Evolutionary conservation across 2,888 invertebrate genomes (phyloP).

Genomic region (Anorthoa munda): DNA sequence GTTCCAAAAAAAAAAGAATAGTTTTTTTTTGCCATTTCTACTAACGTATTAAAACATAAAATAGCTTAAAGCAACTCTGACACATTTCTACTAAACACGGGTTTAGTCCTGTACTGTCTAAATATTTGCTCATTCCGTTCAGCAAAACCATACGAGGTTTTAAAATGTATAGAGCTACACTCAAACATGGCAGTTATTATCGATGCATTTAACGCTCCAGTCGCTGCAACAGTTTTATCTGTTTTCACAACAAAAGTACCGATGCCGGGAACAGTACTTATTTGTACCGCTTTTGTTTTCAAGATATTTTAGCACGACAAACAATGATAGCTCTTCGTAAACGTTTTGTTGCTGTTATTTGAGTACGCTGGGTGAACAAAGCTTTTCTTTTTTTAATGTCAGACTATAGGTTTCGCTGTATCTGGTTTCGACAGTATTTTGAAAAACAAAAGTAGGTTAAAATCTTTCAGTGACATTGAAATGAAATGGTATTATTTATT

Average conservation of each 20-base stretch:
- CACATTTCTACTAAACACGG: neutral
- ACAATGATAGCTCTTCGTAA: constrained; percentile 23
- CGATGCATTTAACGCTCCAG: constrained; percentile 42
- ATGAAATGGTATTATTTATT: too few species aligned
- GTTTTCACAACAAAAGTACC: constrained; percentile 43
- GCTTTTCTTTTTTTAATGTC: constrained; percentile 5
- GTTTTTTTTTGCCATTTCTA: too few species aligned
- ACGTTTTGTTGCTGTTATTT: constrained; percentile 16
- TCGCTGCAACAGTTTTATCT: constrained; percentile 19
- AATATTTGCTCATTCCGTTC: constrained; percentile 2
- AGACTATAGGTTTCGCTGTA: neutral
- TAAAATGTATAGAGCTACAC: constrained; percentile 3
- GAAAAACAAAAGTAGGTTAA: too few species aligned
- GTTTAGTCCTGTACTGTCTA: neutral
- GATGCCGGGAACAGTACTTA: constrained; percentile 14
- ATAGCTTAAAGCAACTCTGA: too few species aligned
- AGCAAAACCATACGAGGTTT: constrained; percentile 3
- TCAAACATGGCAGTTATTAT: constrained; percentile 22
- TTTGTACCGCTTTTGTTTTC: constrained; percentile 43
- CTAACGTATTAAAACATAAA: too few species aligned
- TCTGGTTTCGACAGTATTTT: neutral
- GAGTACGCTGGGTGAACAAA: constrained; percentile 1
- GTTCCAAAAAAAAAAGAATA: too few species aligned
- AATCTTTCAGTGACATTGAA: neutral
- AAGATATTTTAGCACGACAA: constrained; percentile 32